phyloP scores from a whole-genome alignment of 2,113 vertebrate species.

The Vicugna pacos region DNA sequence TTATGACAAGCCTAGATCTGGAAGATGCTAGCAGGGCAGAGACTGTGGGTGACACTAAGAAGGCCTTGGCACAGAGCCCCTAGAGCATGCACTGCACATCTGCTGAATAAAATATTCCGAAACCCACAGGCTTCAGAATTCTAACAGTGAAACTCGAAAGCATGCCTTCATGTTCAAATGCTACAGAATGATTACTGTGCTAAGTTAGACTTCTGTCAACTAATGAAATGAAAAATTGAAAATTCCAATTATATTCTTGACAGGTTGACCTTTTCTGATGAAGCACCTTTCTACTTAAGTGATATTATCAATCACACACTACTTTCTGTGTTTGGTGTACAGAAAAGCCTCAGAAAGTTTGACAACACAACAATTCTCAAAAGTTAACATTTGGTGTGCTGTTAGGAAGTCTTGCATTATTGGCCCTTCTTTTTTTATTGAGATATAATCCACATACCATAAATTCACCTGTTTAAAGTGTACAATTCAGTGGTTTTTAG shows the following conservation, averaged over 20 bases:
- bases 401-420: conserved; percentile 30
- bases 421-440: neutral
- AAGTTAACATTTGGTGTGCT: conserved; percentile 38
- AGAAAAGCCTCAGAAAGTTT: conserved; percentile 38
- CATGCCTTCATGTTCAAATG: conserved; percentile 24
- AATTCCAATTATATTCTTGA: conserved; percentile 30
- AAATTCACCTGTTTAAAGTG: conserved; percentile 5
- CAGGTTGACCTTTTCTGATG: conserved; percentile 50
- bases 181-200: neutral
- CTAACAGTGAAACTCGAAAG: conserved; percentile 28
- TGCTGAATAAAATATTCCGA: conserved; percentile 53
- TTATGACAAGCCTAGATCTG: conserved; percentile 9
- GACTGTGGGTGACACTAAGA: conserved; percentile 44
- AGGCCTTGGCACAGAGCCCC: neutral
- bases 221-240: conserved; percentile 54
- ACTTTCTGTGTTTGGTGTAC: neutral
- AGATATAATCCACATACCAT: conserved; percentile 19
- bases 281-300: neutral
- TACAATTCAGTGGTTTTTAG: conserved; percentile 11
- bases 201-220: conserved; percentile 26
- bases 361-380: neutral
- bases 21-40: neutral
- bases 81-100: neutral
- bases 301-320: neutral
- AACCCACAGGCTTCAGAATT: conserved; percentile 45